Conservation (phyloP, 2,113 vertebrate species). For the Ellobius talpinus region DNA sequence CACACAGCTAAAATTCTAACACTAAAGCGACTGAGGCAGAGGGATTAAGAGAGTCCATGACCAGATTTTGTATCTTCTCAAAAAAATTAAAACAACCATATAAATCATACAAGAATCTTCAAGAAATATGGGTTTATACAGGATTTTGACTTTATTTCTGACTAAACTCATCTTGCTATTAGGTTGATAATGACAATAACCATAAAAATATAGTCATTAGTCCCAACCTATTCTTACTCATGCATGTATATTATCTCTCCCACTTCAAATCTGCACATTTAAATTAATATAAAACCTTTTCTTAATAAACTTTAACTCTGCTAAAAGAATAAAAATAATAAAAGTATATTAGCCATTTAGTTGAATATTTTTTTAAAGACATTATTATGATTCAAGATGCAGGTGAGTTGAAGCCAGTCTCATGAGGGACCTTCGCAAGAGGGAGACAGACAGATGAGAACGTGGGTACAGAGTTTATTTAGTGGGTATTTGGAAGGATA, state of each 20-base stretch:
- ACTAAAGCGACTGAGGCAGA: background rate
- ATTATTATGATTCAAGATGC: no score
- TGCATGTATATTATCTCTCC: fast-evolving
- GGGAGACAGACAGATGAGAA: no score
- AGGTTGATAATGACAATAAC: background rate
- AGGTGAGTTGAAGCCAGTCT: no score
- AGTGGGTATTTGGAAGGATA: no score
- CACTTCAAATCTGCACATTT: background rate
- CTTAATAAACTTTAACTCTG: background rate
- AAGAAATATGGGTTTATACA: background rate
- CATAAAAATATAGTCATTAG: background rate
- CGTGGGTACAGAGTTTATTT: no score
- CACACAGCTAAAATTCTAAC: background rate
- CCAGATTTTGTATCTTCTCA: background rate
- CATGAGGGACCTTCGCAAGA: no score
- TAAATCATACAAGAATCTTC: background rate
- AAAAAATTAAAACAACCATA: background rate
- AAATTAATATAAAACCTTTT: background rate
- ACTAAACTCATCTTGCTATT: no score
- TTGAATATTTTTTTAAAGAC: background rate
- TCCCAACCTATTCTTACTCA: background rate
- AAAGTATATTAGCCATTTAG: background rate
- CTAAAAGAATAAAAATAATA: background rate
- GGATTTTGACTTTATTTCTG: background rate
- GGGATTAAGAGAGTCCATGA: background rate